phyloP scores from a whole-genome alignment of 2,888 invertebrate genomes.

The Clivina fossor region DNA sequence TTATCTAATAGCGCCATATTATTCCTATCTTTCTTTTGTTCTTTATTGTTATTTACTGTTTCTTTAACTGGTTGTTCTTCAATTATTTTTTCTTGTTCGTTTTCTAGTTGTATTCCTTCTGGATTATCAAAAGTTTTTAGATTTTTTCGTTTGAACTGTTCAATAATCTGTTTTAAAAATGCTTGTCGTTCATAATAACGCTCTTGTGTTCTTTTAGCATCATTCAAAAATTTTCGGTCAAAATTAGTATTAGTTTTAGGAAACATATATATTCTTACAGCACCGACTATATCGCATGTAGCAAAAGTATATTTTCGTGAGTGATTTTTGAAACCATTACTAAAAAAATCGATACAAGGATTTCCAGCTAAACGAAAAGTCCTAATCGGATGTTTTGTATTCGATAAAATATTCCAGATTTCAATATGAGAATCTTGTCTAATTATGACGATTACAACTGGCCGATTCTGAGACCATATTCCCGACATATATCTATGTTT shows the following conservation, averaged over 20 bases:
- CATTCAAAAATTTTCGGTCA: too few relatives aligned
- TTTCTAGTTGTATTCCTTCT: too few relatives aligned
- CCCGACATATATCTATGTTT: slow-evolving; percentile 63
- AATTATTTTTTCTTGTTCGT: too few relatives aligned
- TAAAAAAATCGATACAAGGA: slow-evolving; percentile 17
- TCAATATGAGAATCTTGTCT: slow-evolving; percentile 76
- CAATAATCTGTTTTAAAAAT: too few relatives aligned
- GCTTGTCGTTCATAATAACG: too few relatives aligned
- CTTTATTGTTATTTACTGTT: too few relatives aligned
- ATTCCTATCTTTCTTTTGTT: too few relatives aligned
- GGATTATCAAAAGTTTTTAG: too few relatives aligned
- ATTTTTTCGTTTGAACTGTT: too few relatives aligned
- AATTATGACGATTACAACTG: slow-evolving; percentile 70
- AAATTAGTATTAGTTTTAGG: slow-evolving; percentile 49
- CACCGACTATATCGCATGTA: slow-evolving; percentile 69
- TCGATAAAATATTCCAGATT: slow-evolving; percentile 75
- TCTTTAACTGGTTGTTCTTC: too few relatives aligned
- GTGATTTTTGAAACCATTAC: slow-evolving; percentile 16
- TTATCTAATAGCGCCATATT: too few relatives aligned
- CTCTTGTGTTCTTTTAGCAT: too few relatives aligned
- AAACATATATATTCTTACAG: slow-evolving; percentile 64
- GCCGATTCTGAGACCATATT: slow-evolving; percentile 73
- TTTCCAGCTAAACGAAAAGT: slow-evolving; percentile 10
- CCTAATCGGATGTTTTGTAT: slow-evolving; percentile 50
- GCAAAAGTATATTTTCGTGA: slow-evolving; percentile 47